Base-by-base conservation (phyloP, 2,113 vertebrate genomes). In the Oenanthe melanoleuca region DNA sequence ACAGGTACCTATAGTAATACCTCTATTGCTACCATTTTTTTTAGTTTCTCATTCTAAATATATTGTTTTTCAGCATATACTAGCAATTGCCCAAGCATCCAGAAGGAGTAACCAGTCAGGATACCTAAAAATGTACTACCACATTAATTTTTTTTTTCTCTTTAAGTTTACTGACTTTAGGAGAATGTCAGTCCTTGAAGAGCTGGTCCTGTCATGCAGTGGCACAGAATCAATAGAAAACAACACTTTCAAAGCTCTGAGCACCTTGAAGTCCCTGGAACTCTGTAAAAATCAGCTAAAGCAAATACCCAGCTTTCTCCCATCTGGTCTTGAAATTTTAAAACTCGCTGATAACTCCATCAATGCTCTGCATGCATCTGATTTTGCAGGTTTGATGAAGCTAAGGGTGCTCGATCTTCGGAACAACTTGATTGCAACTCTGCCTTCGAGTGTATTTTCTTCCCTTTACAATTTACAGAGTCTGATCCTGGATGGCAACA, bases 201-300 rank as follows among this genome's bases (percentile, higher is more conserved):
- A 99, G 71, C 93, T 98, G 75, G 94, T 97, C 59, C 75, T 98
- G 42, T 95, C 97, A 49, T 98, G 98, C 80, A 98, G 98, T 96
- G 98, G 98, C 88, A 97, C 97, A 44, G 98, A 98, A 96, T 96
- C 96, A 33, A 88, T 98, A 67, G 98, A 98, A 93, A 96, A 93
- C 40, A 97, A 97, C 28, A 97, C 97, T 56, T 98, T 99, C 95
- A 97, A 97, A 95, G 66, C 85, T 37, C 96, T 98, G 80, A 96
- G 82, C 53, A 89, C 93, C 37, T 92, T 98, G 91, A 98, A 96
- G 93, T 97, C 96, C 61, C 95, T 98, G 95, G 98, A 98, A 96
- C 96, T 98, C 69, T 98, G 98, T 96, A 98, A 98, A 94, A 99
- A 99, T 95, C 98, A 98, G 67, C 92, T 98, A 61, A 97, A 95